Evolutionary conservation across 2,888 invertebrate species (phyloP), one percentile per base, ranked within the genome.

Genomic region (Eucera pruinosa): DNA sequence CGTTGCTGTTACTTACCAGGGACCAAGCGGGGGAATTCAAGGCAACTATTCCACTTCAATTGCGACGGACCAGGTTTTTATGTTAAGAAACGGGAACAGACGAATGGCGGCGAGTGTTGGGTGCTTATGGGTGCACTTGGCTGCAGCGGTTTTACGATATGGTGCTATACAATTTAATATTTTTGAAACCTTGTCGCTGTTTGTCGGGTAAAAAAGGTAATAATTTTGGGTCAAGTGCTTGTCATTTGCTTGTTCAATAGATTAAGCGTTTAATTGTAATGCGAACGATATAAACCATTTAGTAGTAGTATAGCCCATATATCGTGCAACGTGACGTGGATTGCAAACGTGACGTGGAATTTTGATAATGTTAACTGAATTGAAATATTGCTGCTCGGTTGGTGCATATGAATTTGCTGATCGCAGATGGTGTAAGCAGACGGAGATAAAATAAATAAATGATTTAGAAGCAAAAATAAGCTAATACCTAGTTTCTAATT

Each of bases 1-100:
- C 41, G 25, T 30, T n/a, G n/a, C 47, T 30, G 45, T 68, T 50
- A 36, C 36, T 69, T 41, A 43, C 41, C 6, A 41, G 25, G 18
- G n/a, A n/a, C n/a, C 30, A 13, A n/a, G 3, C 27, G n/a, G 4
- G 25, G 25, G 7, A 57, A 41, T 41, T 41, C 45, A 15, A 30
- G 3, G 13, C 25, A 15, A 15, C 33, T 3, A 5, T 60, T 47
- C 18, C 15, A 33, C 18, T 60, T 33, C 13, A 50, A 50, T 30
- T 15, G n/a, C 15, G 36, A n/a, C 1, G 9, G 50, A 7, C 7
- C 11, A 18, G 18, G 9, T 33, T 54, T 18, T 52, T 30, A 18
- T 43, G 3, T 5, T 18, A 43, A 43, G n/a, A 18, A n/a, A 4
- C 5, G n/a, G 15, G 6, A n/a, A 15, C 15, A 15, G 15, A 15